Conservation (phyloP, 1,140 invertebrate species). For the Drosophila navojoa region DNA sequence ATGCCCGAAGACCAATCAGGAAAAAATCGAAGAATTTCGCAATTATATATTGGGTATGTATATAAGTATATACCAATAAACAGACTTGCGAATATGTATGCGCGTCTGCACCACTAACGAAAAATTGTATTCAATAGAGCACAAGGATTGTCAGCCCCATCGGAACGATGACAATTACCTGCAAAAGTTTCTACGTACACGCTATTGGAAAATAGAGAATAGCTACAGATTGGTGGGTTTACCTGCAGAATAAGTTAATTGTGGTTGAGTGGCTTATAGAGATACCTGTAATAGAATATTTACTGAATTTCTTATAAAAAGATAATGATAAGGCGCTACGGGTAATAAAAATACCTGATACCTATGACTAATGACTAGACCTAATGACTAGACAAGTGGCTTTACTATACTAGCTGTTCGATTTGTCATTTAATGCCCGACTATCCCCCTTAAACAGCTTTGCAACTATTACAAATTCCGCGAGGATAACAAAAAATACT, state of each 20-base stretch:
- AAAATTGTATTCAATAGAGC: slow-evolving; percentile 84
- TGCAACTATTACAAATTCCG: slow-evolving; percentile 91
- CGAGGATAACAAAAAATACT: slow-evolving; percentile 88
- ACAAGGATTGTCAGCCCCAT: slow-evolving; percentile 89
- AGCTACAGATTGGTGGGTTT: slow-evolving; percentile 90
- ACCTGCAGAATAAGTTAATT: neutral
- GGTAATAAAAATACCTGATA: no score
- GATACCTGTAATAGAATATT: no score
- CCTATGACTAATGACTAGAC: no score
- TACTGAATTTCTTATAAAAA: no score
- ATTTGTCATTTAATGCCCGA: neutral
- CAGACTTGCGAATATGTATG: neutral
- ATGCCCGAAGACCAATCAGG: slow-evolving; percentile 84
- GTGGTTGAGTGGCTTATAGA: no score
- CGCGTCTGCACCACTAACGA: neutral
- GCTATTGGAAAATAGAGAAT: slow-evolving; percentile 91
- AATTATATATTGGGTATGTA: slow-evolving; percentile 90
- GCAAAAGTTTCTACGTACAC: slow-evolving; percentile 91
- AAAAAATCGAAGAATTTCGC: slow-evolving; percentile 87
- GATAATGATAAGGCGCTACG: no score
- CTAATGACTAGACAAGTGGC: no score
- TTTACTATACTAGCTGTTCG: no score
- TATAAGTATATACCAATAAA: neutral
- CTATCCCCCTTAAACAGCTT: slow-evolving; percentile 85
- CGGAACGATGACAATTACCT: slow-evolving; percentile 93